These are phyloP conservation scores for Heteractis magnifica DNA, from an alignment of 92 coral and sea anemone genomes.

Conservation along the genomic window DNA sequence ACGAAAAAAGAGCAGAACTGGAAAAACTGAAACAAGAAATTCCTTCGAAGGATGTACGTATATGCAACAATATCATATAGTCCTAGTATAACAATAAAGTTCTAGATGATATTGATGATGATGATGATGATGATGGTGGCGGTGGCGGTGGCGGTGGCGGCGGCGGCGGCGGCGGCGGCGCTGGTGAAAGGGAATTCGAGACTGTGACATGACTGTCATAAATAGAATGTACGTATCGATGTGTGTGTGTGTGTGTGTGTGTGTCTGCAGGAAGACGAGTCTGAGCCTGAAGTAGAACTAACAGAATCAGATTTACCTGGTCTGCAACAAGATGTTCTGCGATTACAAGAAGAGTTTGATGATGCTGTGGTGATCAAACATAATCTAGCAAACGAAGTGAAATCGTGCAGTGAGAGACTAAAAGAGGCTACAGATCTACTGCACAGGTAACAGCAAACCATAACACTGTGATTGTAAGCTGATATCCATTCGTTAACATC, in stretches of 20 bases:
- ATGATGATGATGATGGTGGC: not conserved
- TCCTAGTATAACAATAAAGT: not conserved
- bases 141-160: not conserved
- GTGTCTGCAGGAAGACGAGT: constrained; percentile 28
- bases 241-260: not conserved
- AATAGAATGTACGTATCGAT: too few relatives aligned
- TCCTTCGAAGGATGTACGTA: constrained; percentile 53
- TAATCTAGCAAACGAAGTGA: constrained; percentile 82
- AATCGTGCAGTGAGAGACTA: constrained; percentile 88
- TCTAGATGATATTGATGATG: not conserved
- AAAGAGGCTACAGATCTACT: constrained; percentile 87
- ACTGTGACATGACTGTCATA: too few relatives aligned
- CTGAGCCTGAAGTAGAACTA: constrained; percentile 75
- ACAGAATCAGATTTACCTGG: constrained; percentile 92
- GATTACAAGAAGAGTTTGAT: constrained; percentile 81
- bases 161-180: not conserved
- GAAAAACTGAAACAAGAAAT: constrained; percentile 36
- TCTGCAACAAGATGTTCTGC: constrained; percentile 72
- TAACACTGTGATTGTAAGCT: too few relatives aligned
- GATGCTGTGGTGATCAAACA: constrained; percentile 91
- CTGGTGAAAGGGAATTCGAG: not conserved
- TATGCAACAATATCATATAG: not conserved
- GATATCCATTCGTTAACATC: too few relatives aligned
- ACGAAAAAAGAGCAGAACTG: constrained; percentile 51
- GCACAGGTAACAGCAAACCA: constrained; percentile 49